phyloP scores from a whole-genome alignment of 2,888 invertebrate genomes.

The Tipula unca region DNA sequence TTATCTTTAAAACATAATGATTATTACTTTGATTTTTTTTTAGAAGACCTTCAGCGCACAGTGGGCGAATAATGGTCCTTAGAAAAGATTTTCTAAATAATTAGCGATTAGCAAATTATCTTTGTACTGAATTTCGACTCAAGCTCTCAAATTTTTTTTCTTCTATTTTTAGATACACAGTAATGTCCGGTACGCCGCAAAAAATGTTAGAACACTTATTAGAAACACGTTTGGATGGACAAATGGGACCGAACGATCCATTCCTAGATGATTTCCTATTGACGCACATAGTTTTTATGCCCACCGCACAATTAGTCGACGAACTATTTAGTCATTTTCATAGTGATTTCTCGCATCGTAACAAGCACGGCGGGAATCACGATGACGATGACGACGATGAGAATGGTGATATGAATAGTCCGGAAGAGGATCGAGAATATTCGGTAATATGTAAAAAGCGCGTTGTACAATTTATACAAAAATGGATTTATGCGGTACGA shows the following conservation, averaged over 20 bases:
- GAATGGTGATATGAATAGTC: slow-evolving; percentile 42
- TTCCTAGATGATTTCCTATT: slow-evolving; percentile 76
- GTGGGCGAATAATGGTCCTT: no score
- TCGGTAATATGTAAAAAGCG: slow-evolving; percentile 60
- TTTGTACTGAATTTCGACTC: neutral
- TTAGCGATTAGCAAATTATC: neutral
- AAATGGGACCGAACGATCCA: slow-evolving; percentile 55
- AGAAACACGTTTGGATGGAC: slow-evolving; percentile 65
- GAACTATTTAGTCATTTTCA: slow-evolving; percentile 61
- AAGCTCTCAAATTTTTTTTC: neutral
- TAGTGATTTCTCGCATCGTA: slow-evolving; percentile 36
- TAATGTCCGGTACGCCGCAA: slow-evolving; percentile 78
- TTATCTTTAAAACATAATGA: no score
- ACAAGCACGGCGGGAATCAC: slow-evolving; percentile 24
- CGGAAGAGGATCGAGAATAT: slow-evolving; percentile 56
- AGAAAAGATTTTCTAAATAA: no score
- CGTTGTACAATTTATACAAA: slow-evolving; percentile 68
- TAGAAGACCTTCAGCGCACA: no score
- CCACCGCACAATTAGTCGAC: slow-evolving; percentile 62
- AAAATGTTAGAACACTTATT: slow-evolving; percentile 80
- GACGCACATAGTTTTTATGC: slow-evolving; percentile 76
- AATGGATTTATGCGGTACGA: slow-evolving; percentile 64
- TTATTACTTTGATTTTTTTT: no score
- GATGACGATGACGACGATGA: slow-evolving; percentile 26
- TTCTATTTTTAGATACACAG: slow-evolving; percentile 55